Evolutionary conservation across 1,140 invertebrate species (phyloP), one percentile per base, ranked within the genome.

Genomic region (Lethocerus indicus): DNA sequence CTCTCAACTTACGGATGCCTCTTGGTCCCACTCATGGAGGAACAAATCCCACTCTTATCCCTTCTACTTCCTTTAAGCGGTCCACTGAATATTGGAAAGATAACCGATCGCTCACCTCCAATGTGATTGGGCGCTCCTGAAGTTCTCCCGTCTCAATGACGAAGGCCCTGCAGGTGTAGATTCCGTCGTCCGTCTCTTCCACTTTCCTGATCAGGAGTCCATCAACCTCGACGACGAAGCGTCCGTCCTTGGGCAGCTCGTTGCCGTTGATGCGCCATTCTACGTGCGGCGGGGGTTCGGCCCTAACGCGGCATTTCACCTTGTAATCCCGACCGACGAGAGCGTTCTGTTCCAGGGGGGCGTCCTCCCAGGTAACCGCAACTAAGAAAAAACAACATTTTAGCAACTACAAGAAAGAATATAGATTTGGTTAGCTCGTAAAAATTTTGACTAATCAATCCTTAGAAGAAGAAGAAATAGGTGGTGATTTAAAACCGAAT

Each of bases 241-340:
- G 74, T 29, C 76, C 74, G 52, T 75, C 42, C 12, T 44, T 28
- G 2, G 42, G 42, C 4, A 44, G 25, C 42, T 73, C 45, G 71
- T 6, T 68, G n/a, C 76, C 79, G 62, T 89, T 80, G 61, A 79
- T 79, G 39, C 78, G 70, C 89, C 87, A 93, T 60, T 85, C 81
- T 13, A 93, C 77, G 13, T 71, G 72, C 0, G 90, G 85, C 24
- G 81, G 68, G 14, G 90, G 90, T 63, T 82, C 80, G 1, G 88
- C 86, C 42, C 74, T 76, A 0, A 92, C 88, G 63, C 81, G 73
- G 59, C 91, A 95, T 60, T 75, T 77, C 7, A 93, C 75, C 63
- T 75, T 75, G 58, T 78, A 87, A 53, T 85, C 75, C 47, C 73
- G 68, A 3, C 78, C 78, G 23, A 83, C 71, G n/a, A 81, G 79